These are phyloP conservation scores for Mugil cephalus DNA, from an alignment of 2,113 vertebrate species.

Conservation along the genomic window DNA sequence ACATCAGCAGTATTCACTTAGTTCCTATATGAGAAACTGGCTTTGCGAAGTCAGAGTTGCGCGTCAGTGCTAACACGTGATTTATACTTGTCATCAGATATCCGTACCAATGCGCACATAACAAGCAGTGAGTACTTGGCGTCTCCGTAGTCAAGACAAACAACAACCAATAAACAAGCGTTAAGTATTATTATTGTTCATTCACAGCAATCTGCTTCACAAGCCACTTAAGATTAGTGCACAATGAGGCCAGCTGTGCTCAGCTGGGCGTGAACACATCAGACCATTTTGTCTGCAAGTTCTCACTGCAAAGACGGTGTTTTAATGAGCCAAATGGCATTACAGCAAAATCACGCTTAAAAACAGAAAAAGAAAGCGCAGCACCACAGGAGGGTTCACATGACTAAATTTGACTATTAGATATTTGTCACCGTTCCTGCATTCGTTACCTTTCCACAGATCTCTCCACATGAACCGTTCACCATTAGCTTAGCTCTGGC, in stretches of 20 bases:
- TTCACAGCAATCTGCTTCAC: not conserved
- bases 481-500: slow-evolving; percentile 61
- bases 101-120: not conserved
- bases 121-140: not conserved
- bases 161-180: not conserved
- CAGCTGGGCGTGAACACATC: not conserved
- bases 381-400: no score
- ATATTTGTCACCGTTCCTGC: not conserved
- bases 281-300: not conserved
- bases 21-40: not conserved
- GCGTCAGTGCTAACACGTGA: not conserved
- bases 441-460: slow-evolving; percentile 2
- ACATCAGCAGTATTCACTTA: not conserved
- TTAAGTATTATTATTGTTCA: not conserved
- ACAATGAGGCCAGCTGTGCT: not conserved
- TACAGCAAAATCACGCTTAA: not conserved
- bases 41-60: not conserved
- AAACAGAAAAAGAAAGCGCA: no score
- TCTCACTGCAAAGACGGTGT: not conserved
- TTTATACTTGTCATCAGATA: not conserved
- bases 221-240: not conserved
- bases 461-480: slow-evolving; percentile 19
- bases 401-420: no score
- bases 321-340: not conserved
- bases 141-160: not conserved